phyloP scores from a whole-genome alignment of 2,888 invertebrate genomes.

The Lapara coniferarum region DNA sequence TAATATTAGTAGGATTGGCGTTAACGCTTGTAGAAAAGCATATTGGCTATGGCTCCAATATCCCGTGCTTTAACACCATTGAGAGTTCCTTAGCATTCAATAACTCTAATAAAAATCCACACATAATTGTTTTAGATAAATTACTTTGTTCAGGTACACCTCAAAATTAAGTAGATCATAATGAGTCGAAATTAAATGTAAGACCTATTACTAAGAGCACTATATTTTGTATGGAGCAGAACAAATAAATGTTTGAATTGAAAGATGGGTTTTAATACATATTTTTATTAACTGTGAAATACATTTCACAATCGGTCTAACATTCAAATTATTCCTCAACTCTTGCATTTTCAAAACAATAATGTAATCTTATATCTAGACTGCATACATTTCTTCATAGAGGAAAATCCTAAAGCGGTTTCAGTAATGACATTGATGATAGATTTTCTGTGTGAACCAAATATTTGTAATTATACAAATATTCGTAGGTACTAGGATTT shows the following conservation, averaged over 20 bases:
- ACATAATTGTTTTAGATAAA: too few relatives aligned
- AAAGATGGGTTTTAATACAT: slow-evolving; percentile 57
- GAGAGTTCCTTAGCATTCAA: too few relatives aligned
- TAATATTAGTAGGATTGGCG: too few relatives aligned
- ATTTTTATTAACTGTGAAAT: slow-evolving; percentile 75
- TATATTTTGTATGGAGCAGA: slow-evolving; percentile 44
- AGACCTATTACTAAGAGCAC: slow-evolving; percentile 24
- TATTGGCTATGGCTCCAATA: too few relatives aligned
- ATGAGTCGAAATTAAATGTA: neutral
- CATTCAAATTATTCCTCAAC: slow-evolving; percentile 58
- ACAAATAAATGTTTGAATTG: slow-evolving; percentile 46
- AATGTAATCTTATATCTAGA: slow-evolving; percentile 31
- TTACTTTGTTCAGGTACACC: neutral
- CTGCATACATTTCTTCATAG: neutral
- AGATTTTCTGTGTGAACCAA: too few relatives aligned
- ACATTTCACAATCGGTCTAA: slow-evolving; percentile 63
- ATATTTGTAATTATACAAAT: too few relatives aligned
- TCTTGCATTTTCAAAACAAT: slow-evolving; percentile 36
- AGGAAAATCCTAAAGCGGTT: neutral
- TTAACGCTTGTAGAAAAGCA: too few relatives aligned
- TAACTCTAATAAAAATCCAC: too few relatives aligned
- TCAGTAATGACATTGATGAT: too few relatives aligned
- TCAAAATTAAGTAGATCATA: neutral
- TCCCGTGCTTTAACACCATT: too few relatives aligned
- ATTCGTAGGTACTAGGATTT: too few relatives aligned